Evolutionary conservation across 1,140 invertebrate species (phyloP).

Genomic region (Coenobita brevimanus): DNA sequence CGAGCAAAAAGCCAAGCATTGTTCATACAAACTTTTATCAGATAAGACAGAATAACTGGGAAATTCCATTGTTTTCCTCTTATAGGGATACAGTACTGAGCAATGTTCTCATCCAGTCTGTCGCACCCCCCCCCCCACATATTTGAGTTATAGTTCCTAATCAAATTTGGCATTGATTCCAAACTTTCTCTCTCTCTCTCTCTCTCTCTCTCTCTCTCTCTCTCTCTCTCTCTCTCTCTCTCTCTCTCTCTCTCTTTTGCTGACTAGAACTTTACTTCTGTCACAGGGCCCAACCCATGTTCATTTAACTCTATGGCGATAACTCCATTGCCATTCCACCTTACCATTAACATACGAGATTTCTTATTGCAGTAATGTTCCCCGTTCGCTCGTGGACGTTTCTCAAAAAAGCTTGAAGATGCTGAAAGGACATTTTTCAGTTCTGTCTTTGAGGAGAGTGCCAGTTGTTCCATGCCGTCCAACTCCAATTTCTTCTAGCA

Average conservation of each 20-base stretch:
- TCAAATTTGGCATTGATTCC: not conserved
- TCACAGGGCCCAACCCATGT: not conserved
- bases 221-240: too few species aligned
- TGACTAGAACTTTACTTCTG: not conserved
- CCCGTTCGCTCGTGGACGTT: not conserved
- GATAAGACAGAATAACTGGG: too few species aligned
- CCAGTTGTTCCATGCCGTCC: not conserved
- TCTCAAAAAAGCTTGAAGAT: not conserved
- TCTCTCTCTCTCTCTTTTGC: not conserved
- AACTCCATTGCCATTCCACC: not conserved
- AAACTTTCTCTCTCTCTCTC: too few species aligned
- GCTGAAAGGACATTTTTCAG: constrained; percentile 25
- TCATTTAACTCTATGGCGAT: not conserved
- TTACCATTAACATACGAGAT: not conserved
- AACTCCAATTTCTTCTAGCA: not conserved
- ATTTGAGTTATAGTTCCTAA: not conserved
- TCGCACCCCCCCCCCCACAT: not conserved
- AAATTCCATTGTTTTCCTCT: constrained; percentile 1
- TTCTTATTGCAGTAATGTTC: constrained; percentile 5
- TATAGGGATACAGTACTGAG: not conserved
- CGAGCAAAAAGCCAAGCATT: too few species aligned
- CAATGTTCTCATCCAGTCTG: not conserved
- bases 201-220: too few species aligned
- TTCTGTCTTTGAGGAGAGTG: constrained; percentile 1
- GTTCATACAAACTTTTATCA: too few species aligned